Evolutionary conservation across 2,797 vertebrate species (phyloP).

Genomic region (Acanthopagrus latus): DNA sequence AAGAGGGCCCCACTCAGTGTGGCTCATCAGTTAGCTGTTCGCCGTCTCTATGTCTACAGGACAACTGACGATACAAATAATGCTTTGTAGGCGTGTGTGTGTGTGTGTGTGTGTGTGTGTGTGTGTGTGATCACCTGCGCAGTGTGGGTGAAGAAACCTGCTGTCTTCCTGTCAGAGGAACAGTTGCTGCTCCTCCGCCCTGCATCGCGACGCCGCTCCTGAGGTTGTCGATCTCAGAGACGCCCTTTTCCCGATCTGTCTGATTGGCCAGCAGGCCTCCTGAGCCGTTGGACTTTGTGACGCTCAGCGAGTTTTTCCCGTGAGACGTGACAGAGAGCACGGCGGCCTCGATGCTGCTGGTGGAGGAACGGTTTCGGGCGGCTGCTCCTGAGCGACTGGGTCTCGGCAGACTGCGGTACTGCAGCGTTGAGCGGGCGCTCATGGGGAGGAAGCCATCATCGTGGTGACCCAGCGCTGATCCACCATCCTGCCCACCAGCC

Average conservation of each 20-base stretch:
- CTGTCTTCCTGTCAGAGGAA: slow-evolving; percentile 88
- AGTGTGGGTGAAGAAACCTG: slow-evolving; percentile 97
- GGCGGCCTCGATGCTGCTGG: slow-evolving; percentile 97
- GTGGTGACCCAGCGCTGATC: slow-evolving; percentile 87
- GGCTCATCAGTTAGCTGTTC: slow-evolving; percentile 33
- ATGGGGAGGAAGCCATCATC: slow-evolving; percentile 93
- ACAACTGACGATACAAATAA: slow-evolving; percentile 14
- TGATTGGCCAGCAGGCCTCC: slow-evolving; percentile 90
- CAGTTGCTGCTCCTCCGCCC: slow-evolving; percentile 80
- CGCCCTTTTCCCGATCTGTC: slow-evolving; percentile 97
- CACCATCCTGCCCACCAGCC: slow-evolving; percentile 81
- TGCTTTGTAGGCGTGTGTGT: neutral
- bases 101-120: neutral
- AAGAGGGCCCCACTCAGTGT: slow-evolving; percentile 37
- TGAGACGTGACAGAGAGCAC: slow-evolving; percentile 83
- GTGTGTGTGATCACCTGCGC: slow-evolving; percentile 88
- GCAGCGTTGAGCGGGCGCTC: slow-evolving; percentile 92
- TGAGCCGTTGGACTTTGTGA: slow-evolving; percentile 86
- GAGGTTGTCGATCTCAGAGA: slow-evolving; percentile 90
- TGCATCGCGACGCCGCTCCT: slow-evolving; percentile 87
- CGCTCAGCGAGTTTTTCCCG: slow-evolving; percentile 55
- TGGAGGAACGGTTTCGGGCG: slow-evolving; percentile 94
- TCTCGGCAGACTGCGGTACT: slow-evolving; percentile 96
- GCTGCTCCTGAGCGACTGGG: slow-evolving; percentile 92
- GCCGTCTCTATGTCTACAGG: slow-evolving; percentile 36